phyloP scores from a whole-genome alignment of 2,888 invertebrate species.

The Isoperla grammatica region DNA sequence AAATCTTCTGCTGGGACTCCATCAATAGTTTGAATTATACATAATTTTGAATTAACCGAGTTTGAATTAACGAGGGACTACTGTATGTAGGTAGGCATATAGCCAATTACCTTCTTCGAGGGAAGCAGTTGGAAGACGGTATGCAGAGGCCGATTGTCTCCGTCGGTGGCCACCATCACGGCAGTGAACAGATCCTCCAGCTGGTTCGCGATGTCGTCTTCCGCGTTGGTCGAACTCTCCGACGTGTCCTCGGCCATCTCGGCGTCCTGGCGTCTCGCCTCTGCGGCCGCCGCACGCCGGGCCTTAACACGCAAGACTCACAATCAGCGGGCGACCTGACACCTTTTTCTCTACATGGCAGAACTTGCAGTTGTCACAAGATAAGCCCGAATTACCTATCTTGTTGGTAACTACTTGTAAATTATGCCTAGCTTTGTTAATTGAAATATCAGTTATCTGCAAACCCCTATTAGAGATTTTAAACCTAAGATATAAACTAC shows the following conservation, averaged over 20 bases:
- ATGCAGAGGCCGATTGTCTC: slow-evolving; percentile 72
- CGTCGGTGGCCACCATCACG: slow-evolving; percentile 80
- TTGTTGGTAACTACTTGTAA: slow-evolving; percentile 1
- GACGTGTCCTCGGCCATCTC: slow-evolving; percentile 64
- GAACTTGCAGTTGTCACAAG: background rate
- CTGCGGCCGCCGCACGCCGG: slow-evolving; percentile 40
- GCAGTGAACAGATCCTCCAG: slow-evolving; percentile 87
- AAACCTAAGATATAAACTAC: too few species aligned
- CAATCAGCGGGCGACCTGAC: slow-evolving; percentile 24
- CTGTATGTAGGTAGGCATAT: too few species aligned
- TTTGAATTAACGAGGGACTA: too few species aligned
- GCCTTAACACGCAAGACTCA: slow-evolving; percentile 33
- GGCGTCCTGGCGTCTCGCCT: slow-evolving; percentile 39
- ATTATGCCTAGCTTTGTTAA: too few species aligned
- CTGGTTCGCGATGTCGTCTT: slow-evolving; percentile 63
- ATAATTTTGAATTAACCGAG: too few species aligned
- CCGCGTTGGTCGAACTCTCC: slow-evolving; percentile 65
- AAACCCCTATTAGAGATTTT: too few species aligned
- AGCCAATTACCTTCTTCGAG: slow-evolving; percentile 65
- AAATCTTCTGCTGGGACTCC: too few species aligned
- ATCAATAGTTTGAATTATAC: too few species aligned
- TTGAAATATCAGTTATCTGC: too few species aligned
- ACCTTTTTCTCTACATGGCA: slow-evolving; percentile 1
- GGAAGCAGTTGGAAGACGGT: slow-evolving; percentile 87
- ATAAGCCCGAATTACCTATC: background rate